phyloP scores from a whole-genome alignment of 1,140 invertebrate genomes.

The Carposina sasakii region DNA sequence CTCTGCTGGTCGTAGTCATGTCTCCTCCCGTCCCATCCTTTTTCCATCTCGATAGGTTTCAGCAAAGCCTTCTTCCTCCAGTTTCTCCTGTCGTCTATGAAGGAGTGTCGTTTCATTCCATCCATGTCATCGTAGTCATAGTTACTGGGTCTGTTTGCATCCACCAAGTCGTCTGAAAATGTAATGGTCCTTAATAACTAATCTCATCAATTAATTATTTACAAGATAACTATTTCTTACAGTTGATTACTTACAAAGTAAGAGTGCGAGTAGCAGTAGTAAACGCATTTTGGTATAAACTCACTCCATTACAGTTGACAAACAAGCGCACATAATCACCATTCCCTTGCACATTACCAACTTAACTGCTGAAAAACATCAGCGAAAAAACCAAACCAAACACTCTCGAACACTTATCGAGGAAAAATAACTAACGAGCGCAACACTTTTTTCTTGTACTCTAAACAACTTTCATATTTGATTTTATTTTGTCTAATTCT shows the following conservation, averaged over 20 bases:
- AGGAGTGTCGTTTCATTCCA: constrained; percentile 41
- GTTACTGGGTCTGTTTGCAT: constrained; percentile 33
- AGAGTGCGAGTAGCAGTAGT: constrained; percentile 42
- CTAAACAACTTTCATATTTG: too few relatives aligned
- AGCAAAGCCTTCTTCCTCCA: constrained; percentile 54
- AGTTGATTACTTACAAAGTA: constrained; percentile 42
- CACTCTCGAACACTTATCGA: too few relatives aligned
- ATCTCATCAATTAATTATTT: not conserved
- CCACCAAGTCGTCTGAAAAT: constrained; percentile 52
- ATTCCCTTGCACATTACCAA: constrained; percentile 30
- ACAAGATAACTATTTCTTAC: not conserved
- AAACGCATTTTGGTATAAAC: constrained; percentile 38
- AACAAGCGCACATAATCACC: constrained; percentile 20
- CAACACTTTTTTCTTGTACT: too few relatives aligned
- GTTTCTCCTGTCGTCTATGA: constrained; percentile 45
- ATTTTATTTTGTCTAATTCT: too few relatives aligned
- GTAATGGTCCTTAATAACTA: not conserved
- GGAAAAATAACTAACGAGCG: too few relatives aligned
- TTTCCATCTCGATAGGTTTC: constrained; percentile 37
- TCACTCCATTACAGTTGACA: constrained; percentile 17
- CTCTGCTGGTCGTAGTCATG: constrained; percentile 39
- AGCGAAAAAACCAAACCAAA: too few relatives aligned
- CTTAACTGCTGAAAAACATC: too few relatives aligned
- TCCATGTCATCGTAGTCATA: constrained; percentile 50
- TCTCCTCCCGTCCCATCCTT: constrained; percentile 39